Conservation (phyloP, 2,888 invertebrate species). For the Malachius bipustulatus region DNA sequence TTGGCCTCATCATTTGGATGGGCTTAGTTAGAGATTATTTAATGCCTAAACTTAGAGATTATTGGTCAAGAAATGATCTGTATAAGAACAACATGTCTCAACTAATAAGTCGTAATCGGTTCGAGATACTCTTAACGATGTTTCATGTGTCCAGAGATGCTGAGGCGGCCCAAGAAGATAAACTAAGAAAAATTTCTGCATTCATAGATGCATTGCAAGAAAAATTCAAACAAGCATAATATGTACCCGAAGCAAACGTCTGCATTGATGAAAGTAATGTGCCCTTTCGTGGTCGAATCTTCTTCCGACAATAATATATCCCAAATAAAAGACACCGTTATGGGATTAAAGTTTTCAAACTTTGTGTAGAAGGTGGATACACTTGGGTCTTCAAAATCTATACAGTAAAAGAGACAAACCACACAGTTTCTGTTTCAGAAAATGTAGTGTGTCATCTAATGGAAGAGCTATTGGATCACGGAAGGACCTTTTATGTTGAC, state of each 20-base stretch:
- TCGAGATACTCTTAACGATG: background rate
- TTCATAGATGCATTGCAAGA: background rate
- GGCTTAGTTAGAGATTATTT: background rate
- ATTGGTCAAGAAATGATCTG: slow-evolving; percentile 1
- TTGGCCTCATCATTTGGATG: slow-evolving; percentile 3
- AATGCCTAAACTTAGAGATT: slow-evolving; percentile 2
- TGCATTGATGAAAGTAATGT: slow-evolving; percentile 21
- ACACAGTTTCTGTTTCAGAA: slow-evolving; percentile 12
- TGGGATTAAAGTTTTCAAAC: slow-evolving; percentile 17
- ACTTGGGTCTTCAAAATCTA: slow-evolving; percentile 16
- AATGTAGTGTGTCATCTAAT: slow-evolving; percentile 15
- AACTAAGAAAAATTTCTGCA: background rate
- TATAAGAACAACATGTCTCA: slow-evolving; percentile 2
- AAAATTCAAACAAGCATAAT: too few relatives aligned
- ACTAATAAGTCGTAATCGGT: slow-evolving; percentile 3
- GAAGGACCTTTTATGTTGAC: slow-evolving; percentile 19
- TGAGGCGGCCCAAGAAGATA: background rate
- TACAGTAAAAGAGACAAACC: slow-evolving; percentile 14
- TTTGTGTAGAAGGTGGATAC: slow-evolving; percentile 15
- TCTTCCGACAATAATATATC: slow-evolving; percentile 17
- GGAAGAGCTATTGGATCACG: slow-evolving; percentile 15
- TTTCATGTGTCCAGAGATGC: slow-evolving; percentile 1
- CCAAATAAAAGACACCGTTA: slow-evolving; percentile 16
- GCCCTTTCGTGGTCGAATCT: slow-evolving; percentile 17
- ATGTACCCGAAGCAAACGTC: slow-evolving; percentile 18